These are phyloP conservation scores for Eupithecia abbreviata DNA, from an alignment of 2,888 invertebrate genomes.

Conservation along the genomic window DNA sequence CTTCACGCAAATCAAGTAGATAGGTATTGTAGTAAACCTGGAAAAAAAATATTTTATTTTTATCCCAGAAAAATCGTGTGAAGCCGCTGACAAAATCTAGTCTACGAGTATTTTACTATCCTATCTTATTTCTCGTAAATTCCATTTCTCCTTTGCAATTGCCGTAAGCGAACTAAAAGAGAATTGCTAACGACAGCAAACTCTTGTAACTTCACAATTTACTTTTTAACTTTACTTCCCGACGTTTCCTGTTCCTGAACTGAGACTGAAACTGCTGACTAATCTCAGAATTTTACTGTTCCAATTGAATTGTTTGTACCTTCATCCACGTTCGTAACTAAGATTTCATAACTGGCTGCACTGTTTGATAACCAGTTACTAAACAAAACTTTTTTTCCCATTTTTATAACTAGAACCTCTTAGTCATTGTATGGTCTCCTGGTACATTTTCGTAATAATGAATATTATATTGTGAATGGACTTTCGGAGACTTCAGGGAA, in stretches of 20 bases:
- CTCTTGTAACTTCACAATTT: slow-evolving; percentile 20
- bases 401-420: too few relatives aligned
- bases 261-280: slow-evolving; percentile 27
- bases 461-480: too few relatives aligned
- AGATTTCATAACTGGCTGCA: too few relatives aligned
- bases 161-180: slow-evolving; percentile 28
- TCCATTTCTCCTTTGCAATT: slow-evolving; percentile 6
- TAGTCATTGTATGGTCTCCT: too few relatives aligned
- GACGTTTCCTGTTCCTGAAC: slow-evolving; percentile 1
- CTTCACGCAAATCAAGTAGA: not conserved
- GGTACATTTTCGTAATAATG: too few relatives aligned
- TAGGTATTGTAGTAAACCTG: not conserved
- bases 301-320: not conserved
- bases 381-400: too few relatives aligned
- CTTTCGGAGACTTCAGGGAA: too few relatives aligned
- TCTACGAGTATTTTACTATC: not conserved
- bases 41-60: not conserved
- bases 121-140: not conserved
- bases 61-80: not conserved
- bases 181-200: slow-evolving; percentile 34
- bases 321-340: too few relatives aligned
- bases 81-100: not conserved
- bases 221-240: slow-evolving; percentile 20
- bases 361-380: too few relatives aligned
- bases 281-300: slow-evolving; percentile 8